Evolutionary conservation across 2,113 vertebrate genomes (phyloP).

Genomic region (Boleophthalmus pectinirostris): DNA sequence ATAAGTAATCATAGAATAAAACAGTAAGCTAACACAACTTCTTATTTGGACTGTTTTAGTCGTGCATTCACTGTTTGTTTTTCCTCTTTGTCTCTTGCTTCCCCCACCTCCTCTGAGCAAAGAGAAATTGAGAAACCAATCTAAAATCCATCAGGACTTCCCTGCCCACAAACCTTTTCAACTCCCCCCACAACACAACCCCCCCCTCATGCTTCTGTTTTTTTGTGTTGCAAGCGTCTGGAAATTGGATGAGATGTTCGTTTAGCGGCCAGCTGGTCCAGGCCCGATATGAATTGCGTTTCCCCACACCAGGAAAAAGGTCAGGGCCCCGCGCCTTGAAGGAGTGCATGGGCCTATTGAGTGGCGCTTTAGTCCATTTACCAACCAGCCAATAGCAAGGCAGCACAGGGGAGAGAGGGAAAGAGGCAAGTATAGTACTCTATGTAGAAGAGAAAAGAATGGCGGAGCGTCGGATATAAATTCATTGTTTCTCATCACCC

Average conservation of each 20-base stretch:
- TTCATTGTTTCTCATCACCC: slow-evolving; percentile 72
- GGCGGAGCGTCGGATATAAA: slow-evolving; percentile 66
- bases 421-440: slow-evolving; percentile 31
- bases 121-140: slow-evolving; percentile 84
- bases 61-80: slow-evolving; percentile 69
- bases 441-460: slow-evolving; percentile 62
- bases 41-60: slow-evolving; percentile 23
- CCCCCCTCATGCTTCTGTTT: slow-evolving; percentile 59
- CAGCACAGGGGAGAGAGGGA: slow-evolving; percentile 54
- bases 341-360: slow-evolving; percentile 81
- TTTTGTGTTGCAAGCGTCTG: slow-evolving; percentile 74
- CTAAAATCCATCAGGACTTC: slow-evolving; percentile 83
- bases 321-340: slow-evolving; percentile 80
- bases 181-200: slow-evolving; percentile 32
- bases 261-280: slow-evolving; percentile 78
- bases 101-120: slow-evolving; percentile 65
- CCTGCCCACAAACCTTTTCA: slow-evolving; percentile 62
- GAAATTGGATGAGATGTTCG: slow-evolving; percentile 83
- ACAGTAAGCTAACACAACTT: slow-evolving; percentile 47
- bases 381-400: slow-evolving; percentile 71
- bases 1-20: slow-evolving; percentile 62
- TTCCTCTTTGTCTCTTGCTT: slow-evolving; percentile 73
- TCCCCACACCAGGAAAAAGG: slow-evolving; percentile 79
- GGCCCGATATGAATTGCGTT: slow-evolving; percentile 79
- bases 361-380: slow-evolving; percentile 80